Evolutionary conservation across 64 coral and sea anemone species (phyloP), one percentile per base, ranked within the genome.

Genomic region (Montipora cactus): DNA sequence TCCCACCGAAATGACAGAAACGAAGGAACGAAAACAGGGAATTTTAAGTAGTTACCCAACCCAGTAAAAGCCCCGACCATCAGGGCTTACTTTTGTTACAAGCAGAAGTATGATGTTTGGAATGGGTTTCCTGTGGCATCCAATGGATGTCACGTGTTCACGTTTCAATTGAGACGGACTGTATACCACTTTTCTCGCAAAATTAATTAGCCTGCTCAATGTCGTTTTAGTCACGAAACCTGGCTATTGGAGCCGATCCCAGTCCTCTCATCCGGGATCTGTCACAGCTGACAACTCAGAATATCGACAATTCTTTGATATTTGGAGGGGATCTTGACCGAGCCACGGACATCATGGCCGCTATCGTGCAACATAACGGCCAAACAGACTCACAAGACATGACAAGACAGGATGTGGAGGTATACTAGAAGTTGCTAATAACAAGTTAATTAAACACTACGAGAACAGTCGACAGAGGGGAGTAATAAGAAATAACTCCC

Each of bases 271-370:
- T 99, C 77, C 92, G 92, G 44, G 92, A 88, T 16, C 85, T 99
- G 49, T 79, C 98, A 55, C 83, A 93, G 14, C 77, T 99, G 64
- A 99, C 98, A 1, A 99, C 98, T 81, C 95, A 96, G 53, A 99
- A 95, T 11, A 90, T 99, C 16, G 98, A 99, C 49, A 99, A 99
- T 51, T 99, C 98, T 0, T 59, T 99, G 74, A 99, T 99, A 15
- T 99, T 99, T 81, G 98, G 98, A 49, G 98, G 98, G 49, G 95
- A 99, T 59, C 83, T 99, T 12, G 74, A 92, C 49, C 96, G 96
- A 76, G 93, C 95, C 16, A 93, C 95, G 4, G 95, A 99, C 4
- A 91, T 96, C 14, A 92, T 99, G 92, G 85, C 95, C 47, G 89
- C 98, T 6, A 87, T 99, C 62, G 95, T 99, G 8, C 98, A 99